These are phyloP conservation scores for Apotomis betuletana DNA, from an alignment of 2,888 invertebrate species.

Conservation along the genomic window DNA sequence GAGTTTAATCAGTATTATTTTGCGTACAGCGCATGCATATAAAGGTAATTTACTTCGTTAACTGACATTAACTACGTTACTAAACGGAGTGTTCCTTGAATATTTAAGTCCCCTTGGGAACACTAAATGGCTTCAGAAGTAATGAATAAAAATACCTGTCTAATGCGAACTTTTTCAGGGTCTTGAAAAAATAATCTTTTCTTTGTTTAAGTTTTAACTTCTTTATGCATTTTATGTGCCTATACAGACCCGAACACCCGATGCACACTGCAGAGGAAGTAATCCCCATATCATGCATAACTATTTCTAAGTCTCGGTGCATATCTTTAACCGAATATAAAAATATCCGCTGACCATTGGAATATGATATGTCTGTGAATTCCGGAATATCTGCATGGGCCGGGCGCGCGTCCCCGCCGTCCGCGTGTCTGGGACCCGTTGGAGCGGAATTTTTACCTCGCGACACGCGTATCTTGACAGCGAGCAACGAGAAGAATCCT, in stretches of 20 bases:
- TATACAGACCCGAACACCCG: too few species aligned
- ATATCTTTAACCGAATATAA: conserved; percentile 1
- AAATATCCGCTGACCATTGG: conserved; percentile 16
- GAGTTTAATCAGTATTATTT: conserved; percentile 55
- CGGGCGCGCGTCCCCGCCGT: not conserved
- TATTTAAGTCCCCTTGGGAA: conserved; percentile 44
- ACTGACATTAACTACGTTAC: conserved; percentile 49
- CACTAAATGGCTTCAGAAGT: conserved; percentile 28
- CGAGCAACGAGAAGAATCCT: conserved; percentile 41
- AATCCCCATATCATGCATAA: too few species aligned
- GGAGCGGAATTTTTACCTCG: conserved; percentile 46
- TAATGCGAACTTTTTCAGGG: not conserved
- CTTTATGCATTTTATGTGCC: too few species aligned
- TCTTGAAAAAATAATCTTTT: too few species aligned
- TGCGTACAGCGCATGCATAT: conserved; percentile 58
- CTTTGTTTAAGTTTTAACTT: too few species aligned
- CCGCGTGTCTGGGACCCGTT: conserved; percentile 38
- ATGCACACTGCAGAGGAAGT: too few species aligned
- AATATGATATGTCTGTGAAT: conserved; percentile 22
- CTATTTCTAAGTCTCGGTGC: not conserved
- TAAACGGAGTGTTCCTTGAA: conserved; percentile 50
- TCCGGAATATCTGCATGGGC: conserved; percentile 30
- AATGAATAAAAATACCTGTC: conserved; percentile 5
- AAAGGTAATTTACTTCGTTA: conserved; percentile 60
- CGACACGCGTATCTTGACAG: conserved; percentile 45